Percentiles rank a stretch among this genome's conserved stretches.
Conservation (phyloP, 1,140 invertebrate genomes). For the Carcinoscorpius rotundicauda region DNA sequence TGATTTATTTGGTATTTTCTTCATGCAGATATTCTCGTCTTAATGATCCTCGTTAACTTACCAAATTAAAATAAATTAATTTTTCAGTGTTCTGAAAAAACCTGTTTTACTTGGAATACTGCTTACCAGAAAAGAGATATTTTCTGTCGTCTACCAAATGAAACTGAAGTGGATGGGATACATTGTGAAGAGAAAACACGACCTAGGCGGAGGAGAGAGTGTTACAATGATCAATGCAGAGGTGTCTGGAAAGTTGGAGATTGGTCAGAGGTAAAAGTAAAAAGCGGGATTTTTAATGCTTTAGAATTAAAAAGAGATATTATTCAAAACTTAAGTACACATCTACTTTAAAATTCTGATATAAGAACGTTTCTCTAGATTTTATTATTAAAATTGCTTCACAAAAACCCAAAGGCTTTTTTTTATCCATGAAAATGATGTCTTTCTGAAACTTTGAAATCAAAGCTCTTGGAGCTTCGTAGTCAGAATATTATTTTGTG, state of each 20-base stretch:
- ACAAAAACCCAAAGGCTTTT: slow-evolving; percentile 4
- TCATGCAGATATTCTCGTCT: too few relatives aligned
- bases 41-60: too few relatives aligned
- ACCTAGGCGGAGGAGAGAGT: slow-evolving; percentile 58
- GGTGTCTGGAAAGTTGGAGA: slow-evolving; percentile 69
- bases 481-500: too few relatives aligned
- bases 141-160: slow-evolving; percentile 31
- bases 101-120: slow-evolving; percentile 59
- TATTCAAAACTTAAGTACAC: not conserved
- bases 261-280: slow-evolving; percentile 66
- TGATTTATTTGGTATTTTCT: too few relatives aligned
- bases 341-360: not conserved
- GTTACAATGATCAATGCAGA: slow-evolving; percentile 62
- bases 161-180: slow-evolving; percentile 41
- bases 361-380: not conserved
- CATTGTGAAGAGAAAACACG: slow-evolving; percentile 51
- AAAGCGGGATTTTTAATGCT: not conserved
- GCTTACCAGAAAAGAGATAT: slow-evolving; percentile 27
- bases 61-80: not conserved
- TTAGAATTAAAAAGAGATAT: not conserved
- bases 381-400: slow-evolving; percentile 6
- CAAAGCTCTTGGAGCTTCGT: too few relatives aligned
- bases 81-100: slow-evolving; percentile 24
- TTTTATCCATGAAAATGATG: slow-evolving; percentile 6
- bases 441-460: not conserved